A percentile compares a stretch with the other conserved stretches of the same genome.
Evolutionary conservation across 2,797 vertebrate species (phyloP).

Genomic region (Muscicapa comitata): DNA sequence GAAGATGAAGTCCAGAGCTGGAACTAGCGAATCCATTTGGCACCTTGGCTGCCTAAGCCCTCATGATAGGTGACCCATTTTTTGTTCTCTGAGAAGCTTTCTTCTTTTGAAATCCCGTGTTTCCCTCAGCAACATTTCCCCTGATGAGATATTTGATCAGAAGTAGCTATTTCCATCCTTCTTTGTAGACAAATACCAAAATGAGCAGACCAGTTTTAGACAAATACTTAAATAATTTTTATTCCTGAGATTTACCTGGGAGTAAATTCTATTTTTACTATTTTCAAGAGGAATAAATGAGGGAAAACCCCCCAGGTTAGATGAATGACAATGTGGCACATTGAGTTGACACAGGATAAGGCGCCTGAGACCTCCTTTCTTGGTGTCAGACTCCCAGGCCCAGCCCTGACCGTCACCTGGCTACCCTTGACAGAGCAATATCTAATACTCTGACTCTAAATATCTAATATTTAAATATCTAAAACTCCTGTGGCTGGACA

Average conservation of each 20-base stretch:
- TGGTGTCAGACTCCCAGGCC: neutral
- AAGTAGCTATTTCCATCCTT: neutral
- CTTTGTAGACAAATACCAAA: neutral
- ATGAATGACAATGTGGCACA: neutral
- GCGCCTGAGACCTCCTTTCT: neutral
- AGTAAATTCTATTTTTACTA: neutral
- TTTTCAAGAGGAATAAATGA: neutral
- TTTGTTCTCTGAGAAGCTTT: neutral
- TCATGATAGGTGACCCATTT: neutral
- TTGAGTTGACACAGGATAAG: neutral
- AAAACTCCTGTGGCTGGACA: neutral
- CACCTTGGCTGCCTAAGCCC: accelerated
- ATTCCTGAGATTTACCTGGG: neutral
- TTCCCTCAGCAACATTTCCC: neutral
- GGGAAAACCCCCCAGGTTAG: neutral
- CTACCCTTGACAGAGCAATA: neutral
- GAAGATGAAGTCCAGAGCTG: neutral
- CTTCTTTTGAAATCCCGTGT: neutral
- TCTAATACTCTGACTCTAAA: neutral
- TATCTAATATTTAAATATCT: no score
- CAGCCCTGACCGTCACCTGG: neutral
- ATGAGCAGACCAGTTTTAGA: neutral
- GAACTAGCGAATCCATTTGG: neutral
- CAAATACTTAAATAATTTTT: neutral
- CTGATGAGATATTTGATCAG: neutral